Evolutionary conservation across 92 coral and sea anemone genomes (phyloP), one percentile per base, ranked within the genome.

Genomic region (Actinernus sp.): DNA sequence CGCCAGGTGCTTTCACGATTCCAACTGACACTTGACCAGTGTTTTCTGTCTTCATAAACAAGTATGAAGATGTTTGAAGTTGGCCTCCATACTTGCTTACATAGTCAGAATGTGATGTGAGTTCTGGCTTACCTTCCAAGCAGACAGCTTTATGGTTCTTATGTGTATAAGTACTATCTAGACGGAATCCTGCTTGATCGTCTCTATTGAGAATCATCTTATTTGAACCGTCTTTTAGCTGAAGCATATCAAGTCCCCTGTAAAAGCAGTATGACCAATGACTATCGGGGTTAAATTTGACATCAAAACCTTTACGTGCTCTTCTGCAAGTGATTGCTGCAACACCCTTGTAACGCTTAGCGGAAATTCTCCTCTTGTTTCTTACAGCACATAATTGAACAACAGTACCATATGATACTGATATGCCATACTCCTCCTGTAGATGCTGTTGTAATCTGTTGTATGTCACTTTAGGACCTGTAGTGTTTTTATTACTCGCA

Each of bases 101-200:
- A 26, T 81, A 81, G 30, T 71, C 81, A 27, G 74, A 25, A 64
- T 81, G 62, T n/a, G 87, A 71, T 4, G 87, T 71, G 20, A 70
- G 74, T 46, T 71, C 68, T n/a, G n/a, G n/a, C 0, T 49, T 36
- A 16, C 56, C 70, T n/a, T 60, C 61, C 16, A 20, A 38, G 18
- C 36, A 50, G 4, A 79, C 29, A 31, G 87, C 38, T 10, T 41
- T 27, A 29, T 71, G 87, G 36, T 79, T 78, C 45, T 71, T 54
- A 33, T 80, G 87, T 16, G 74, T 71, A 23, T 55, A 80, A 0
- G 80, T 80, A 12, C 80, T 12, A 14, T 71, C 80, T 28, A 63
- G 40, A 29, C 74, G 73, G 14, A 70, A 80, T 0, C 87, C 73
- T 16, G 80, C 79, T 44, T 67, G 73, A 47, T 70, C 66, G 63